phyloP scores from a whole-genome alignment of 2,888 invertebrate genomes.

The Oscheius sp. region DNA sequence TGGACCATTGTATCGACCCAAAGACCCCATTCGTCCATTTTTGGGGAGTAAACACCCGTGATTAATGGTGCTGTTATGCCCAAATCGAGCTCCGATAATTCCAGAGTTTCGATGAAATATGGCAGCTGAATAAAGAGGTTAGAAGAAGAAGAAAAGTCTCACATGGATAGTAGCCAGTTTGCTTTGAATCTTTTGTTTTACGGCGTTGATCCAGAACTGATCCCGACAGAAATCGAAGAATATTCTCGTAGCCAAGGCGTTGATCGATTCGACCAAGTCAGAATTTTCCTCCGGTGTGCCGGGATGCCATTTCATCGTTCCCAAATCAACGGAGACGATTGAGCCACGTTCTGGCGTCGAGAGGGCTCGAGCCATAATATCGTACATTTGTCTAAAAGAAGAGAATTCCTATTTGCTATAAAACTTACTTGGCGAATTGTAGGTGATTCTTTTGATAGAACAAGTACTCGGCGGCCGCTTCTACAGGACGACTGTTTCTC shows the following conservation, averaged over 20 bases:
- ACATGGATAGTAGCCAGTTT: conserved; percentile 86
- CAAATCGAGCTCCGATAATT: conserved; percentile 73
- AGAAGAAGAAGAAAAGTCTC: conserved; percentile 45
- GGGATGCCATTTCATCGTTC: conserved; percentile 50
- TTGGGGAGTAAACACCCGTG: conserved; percentile 74
- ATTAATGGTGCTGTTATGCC: conserved; percentile 64
- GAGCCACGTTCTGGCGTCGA: conserved; percentile 39
- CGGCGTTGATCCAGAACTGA: conserved; percentile 78
- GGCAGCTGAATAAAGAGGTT: conserved; percentile 76
- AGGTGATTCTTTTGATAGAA: conserved; percentile 52
- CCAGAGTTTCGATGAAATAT: conserved; percentile 85
- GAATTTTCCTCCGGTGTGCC: conserved; percentile 42
- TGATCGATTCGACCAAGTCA: conserved; percentile 63
- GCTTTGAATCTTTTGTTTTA: conserved; percentile 83
- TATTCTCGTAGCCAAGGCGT: conserved; percentile 74
- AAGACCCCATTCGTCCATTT: conserved; percentile 82
- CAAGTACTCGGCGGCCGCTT: conserved; percentile 40
- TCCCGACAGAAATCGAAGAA: conserved; percentile 85
- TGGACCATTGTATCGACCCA: conserved; percentile 83
- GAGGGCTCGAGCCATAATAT: conserved; percentile 29
- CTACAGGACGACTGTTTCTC: not conserved
- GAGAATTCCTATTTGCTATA: not conserved
- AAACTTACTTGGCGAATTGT: conserved; percentile 48
- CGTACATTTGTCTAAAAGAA: conserved; percentile 43
- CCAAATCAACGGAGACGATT: conserved; percentile 47